Conservation (phyloP, 1,140 invertebrate species). For the Diabrotica undecimpunctata region DNA sequence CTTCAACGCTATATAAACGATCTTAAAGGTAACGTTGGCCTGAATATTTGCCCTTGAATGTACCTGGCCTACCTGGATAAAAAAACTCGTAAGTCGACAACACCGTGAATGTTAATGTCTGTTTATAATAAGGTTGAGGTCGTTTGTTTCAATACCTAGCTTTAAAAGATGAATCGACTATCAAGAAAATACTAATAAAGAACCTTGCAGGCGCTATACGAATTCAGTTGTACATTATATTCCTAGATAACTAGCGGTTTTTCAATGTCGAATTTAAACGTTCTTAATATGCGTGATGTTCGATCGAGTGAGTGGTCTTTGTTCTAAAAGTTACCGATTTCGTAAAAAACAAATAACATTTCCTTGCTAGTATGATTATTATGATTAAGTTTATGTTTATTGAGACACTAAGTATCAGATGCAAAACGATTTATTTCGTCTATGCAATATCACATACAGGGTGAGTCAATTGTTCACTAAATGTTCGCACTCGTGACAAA, state of each 20-base stretch:
- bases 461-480: too few species aligned
- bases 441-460: too few species aligned
- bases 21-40: neutral
- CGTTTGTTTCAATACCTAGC: neutral
- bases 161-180: neutral
- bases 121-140: constrained; percentile 2
- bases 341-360: too few species aligned
- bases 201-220: neutral
- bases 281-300: neutral
- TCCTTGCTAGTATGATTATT: too few species aligned
- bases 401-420: too few species aligned
- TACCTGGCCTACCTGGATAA: neutral
- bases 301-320: too few species aligned
- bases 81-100: neutral
- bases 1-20: too few species aligned
- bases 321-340: too few species aligned
- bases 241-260: too few species aligned
- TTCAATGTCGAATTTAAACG: neutral
- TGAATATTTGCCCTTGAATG: constrained; percentile 2
- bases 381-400: too few species aligned
- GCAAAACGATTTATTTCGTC: too few species aligned
- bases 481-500: too few species aligned
- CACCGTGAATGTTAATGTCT: constrained; percentile 1
- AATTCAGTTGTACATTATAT: neutral
- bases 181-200: constrained; percentile 3